Conservation (phyloP, 2,113 vertebrate genomes). For the Xerus inauris region DNA sequence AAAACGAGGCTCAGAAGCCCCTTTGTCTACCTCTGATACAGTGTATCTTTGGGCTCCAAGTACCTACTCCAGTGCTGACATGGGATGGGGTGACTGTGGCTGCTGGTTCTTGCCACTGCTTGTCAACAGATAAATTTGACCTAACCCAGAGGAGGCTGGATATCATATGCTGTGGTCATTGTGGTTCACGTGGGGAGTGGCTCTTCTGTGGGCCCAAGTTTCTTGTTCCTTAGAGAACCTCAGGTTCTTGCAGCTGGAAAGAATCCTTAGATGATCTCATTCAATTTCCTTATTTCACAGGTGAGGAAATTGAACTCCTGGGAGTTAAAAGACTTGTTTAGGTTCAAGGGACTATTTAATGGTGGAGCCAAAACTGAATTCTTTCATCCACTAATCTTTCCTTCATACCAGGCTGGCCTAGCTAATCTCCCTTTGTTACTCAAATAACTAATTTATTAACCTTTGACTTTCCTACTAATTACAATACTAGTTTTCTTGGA, state of each 20-base stretch:
- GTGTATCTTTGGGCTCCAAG: neutral
- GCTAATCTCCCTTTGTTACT: conserved; percentile 11
- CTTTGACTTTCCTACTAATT: conserved; percentile 30
- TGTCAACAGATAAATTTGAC: neutral
- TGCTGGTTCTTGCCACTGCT: neutral
- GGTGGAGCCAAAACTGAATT: neutral
- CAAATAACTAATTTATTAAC: neutral
- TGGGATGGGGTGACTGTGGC: rapidly evolving
- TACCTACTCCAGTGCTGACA: no score
- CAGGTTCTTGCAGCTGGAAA: conserved; percentile 28
- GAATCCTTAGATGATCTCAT: conserved; percentile 42
- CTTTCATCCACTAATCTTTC: neutral
- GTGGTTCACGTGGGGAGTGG: neutral
- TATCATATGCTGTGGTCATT: neutral
- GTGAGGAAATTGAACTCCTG: conserved; percentile 52
- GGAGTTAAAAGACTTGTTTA: conserved; percentile 47
- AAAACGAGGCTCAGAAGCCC: neutral
- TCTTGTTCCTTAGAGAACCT: conserved; percentile 44
- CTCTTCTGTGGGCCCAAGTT: neutral
- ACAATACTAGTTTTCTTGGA: conserved; percentile 2
- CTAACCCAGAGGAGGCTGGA: neutral
- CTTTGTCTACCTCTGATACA: neutral
- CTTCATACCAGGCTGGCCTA: neutral
- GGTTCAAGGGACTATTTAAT: neutral
- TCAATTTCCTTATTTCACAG: conserved; percentile 61